Evolutionary conservation across 2,797 vertebrate species (phyloP).

Genomic region (Pseudochaenichthys georgianus): DNA sequence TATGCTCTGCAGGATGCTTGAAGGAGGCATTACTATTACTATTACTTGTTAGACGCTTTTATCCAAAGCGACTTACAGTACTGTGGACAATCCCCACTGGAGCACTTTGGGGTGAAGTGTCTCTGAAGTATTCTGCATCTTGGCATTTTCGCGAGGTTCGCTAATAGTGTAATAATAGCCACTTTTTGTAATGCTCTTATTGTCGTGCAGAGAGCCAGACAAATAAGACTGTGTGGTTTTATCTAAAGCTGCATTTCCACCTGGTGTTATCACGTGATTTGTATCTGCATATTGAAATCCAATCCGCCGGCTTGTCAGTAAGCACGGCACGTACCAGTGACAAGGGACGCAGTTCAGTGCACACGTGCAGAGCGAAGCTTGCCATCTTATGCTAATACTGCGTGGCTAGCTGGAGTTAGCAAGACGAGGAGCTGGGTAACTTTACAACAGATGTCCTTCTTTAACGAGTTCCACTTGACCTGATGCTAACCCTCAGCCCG

Average conservation of each 20-base stretch:
- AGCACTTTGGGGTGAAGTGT: too few relatives aligned
- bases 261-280: neutral
- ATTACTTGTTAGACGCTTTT: too few relatives aligned
- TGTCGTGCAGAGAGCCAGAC: conserved; percentile 9
- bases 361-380: neutral
- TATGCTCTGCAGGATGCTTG: neutral
- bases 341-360: neutral
- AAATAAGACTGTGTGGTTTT: neutral
- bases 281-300: neutral
- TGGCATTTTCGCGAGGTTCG: neutral
- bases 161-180: neutral
- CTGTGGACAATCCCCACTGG: too few relatives aligned
- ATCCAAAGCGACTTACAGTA: too few relatives aligned
- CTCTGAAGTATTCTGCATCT: neutral
- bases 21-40: neutral
- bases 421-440: neutral
- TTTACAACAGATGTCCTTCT: too few relatives aligned
- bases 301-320: neutral
- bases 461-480: neutral
- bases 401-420: neutral
- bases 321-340: neutral
- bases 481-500: neutral
- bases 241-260: neutral
- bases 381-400: neutral
- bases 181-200: neutral